Base-by-base conservation (phyloP, 2,113 vertebrate species). In the Stomatorhinus ivindoensis region DNA sequence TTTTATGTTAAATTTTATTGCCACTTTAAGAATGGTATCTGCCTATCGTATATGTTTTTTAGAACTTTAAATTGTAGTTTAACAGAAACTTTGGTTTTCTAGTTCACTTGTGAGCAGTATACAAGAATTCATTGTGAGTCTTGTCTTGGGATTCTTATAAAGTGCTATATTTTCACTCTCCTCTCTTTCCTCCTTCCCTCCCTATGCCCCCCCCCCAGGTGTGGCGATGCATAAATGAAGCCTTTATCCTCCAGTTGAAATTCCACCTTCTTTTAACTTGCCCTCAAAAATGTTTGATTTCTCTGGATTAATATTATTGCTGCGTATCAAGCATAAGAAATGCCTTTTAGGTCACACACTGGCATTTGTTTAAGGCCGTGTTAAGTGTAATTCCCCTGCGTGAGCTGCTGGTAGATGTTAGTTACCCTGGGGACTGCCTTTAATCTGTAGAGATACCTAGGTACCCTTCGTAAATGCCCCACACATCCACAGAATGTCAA, bases 201-300 rank as follows among this genome's bases (percentile, higher is more conserved):
- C 19, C 31, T 44, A 8, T 9, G 15, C 42, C 8, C 44, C 27
- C 55, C 35, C 19, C 13, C 19, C n/a, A 87, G 51, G 87, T 65
- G 53, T 42, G 87, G 87, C 24, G 39, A 87, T 27, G 87, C 27
- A 87, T 87, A 87, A 87, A 87, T 53, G 85, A 50, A 13, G 17
- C 85, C 85, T 87, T 87, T 87, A 86, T 87, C 27, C 50, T 31
- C 8, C 48, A 58, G 87, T 61, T 87, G 87, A 87, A 87, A 87
- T 87, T 44, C 87, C 87, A 61, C 53, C 42, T 24, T 65, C 51
- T 87, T 87, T 87, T 61, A 61, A 44, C 31, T 61, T 39, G 47
- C 53, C 87, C 55, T 61, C 35, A 50, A 44, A 61, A 87, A 87
- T 87, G 53, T 87, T 87, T 46, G 87, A 87, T 65, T 87, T 47